phyloP scores from a whole-genome alignment of 37 sponge, comb jelly and placozoan genomes.

The Spongilla lacustris region DNA sequence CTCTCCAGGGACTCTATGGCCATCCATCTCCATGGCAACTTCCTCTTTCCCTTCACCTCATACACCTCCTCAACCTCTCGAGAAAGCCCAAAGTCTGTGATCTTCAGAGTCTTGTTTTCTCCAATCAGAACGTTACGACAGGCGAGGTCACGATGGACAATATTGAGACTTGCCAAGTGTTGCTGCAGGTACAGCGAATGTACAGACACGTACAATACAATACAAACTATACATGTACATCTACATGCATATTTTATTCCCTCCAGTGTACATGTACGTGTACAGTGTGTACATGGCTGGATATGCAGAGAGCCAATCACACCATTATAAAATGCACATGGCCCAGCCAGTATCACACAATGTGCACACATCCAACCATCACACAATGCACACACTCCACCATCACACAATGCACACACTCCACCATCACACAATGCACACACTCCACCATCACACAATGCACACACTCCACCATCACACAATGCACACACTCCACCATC shows the following conservation, averaged over 20 bases:
- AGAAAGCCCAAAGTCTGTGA: not conserved
- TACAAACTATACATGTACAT: no score
- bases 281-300: not conserved
- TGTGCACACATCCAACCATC: no score
- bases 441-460: no score
- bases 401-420: not conserved
- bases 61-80: conserved; percentile 4
- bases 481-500: no score
- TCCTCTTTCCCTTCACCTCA: not conserved
- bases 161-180: conserved; percentile 39
- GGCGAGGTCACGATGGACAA: conserved; percentile 77
- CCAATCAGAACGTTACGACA: not conserved
- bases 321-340: no score
- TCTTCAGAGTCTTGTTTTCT: not conserved
- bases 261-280: no score
- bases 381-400: no score
- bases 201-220: not conserved
- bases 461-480: no score
- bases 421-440: not conserved
- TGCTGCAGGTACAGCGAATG: not conserved
- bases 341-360: no score
- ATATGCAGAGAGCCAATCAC: no score
- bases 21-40: conserved; percentile 72
- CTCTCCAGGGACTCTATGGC: conserved; percentile 65
- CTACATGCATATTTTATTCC: no score